Evolutionary conservation across 2,888 invertebrate species (phyloP).

Genomic region (Baronia brevicornis): DNA sequence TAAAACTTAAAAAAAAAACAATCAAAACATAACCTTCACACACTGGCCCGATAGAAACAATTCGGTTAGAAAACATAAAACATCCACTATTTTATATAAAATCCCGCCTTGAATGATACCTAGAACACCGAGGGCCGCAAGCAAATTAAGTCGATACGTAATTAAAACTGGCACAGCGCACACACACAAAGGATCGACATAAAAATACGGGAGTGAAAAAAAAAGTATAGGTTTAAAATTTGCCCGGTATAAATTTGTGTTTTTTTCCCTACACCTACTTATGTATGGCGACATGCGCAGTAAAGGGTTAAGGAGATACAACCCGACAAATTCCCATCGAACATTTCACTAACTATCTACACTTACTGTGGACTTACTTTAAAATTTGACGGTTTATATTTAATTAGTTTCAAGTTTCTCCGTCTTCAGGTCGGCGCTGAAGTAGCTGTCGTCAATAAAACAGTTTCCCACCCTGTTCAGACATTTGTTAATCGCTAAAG

Average conservation of each 20-base stretch:
- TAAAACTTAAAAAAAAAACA: conserved; percentile 18
- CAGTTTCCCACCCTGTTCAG: conserved; percentile 17
- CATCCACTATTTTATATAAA: conserved; percentile 15
- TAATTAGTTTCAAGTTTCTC: conserved; percentile 43
- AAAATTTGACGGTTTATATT: conserved; percentile 26
- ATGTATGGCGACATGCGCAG: conserved; percentile 72
- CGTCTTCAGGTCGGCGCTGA: conserved; percentile 27
- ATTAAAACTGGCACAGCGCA: conserved; percentile 71
- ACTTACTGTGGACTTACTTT: not conserved
- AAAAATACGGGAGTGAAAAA: conserved; percentile 70
- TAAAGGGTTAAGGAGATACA: conserved; percentile 59
- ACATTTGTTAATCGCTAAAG: conserved; percentile 9
- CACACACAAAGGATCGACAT: conserved; percentile 72
- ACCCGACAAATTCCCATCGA: conserved; percentile 23
- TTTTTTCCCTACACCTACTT: conserved; percentile 71
- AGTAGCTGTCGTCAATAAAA: conserved; percentile 23
- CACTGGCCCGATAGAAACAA: conserved; percentile 20
- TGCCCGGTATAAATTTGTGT: conserved; percentile 75
- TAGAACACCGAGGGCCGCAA: conserved; percentile 49
- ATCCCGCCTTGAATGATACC: conserved; percentile 36
- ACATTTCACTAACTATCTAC: not conserved
- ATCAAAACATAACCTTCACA: conserved; percentile 39
- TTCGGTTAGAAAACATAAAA: conserved; percentile 19
- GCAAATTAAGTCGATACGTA: conserved; percentile 76
- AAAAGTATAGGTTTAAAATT: conserved; percentile 76